Percentiles rank a stretch among this genome's conserved stretches.
phyloP scores from a whole-genome alignment of 1,140 invertebrate genomes.

The Adelges cooleyi region DNA sequence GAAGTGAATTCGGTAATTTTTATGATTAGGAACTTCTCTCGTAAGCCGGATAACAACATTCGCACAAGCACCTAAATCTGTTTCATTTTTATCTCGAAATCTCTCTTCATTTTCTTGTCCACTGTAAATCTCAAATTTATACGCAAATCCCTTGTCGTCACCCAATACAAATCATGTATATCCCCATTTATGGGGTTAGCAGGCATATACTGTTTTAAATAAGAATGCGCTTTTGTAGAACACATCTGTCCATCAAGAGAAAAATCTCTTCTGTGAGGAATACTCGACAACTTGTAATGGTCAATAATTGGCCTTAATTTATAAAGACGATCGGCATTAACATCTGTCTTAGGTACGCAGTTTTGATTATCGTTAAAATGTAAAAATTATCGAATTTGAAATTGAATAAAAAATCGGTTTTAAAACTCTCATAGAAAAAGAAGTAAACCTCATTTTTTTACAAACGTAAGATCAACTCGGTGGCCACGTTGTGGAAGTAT shows the following conservation, averaged over 20 bases:
- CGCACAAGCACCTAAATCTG: neutral
- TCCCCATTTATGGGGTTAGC: no score
- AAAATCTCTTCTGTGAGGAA: conserved; percentile 33
- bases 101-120: conserved; percentile 31
- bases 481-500: no score
- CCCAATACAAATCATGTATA: conserved; percentile 35
- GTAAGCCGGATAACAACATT: conserved; percentile 15
- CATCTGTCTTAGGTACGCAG: neutral
- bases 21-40: neutral
- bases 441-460: no score
- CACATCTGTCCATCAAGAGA: conserved; percentile 37
- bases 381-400: no score
- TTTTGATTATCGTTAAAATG: neutral
- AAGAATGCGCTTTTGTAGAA: conserved; percentile 34
- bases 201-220: conserved; percentile 36
- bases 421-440: no score
- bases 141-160: conserved; percentile 32
- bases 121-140: conserved; percentile 36
- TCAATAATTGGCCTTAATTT: conserved; percentile 29
- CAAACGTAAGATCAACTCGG: no score
- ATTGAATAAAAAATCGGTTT: no score
- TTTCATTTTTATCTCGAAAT: neutral
- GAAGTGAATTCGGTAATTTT: neutral
- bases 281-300: conserved; percentile 2
- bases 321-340: conserved; percentile 18